Evolutionary conservation across 2,113 vertebrate species (phyloP).

Genomic region (Heteronetta atricapilla): DNA sequence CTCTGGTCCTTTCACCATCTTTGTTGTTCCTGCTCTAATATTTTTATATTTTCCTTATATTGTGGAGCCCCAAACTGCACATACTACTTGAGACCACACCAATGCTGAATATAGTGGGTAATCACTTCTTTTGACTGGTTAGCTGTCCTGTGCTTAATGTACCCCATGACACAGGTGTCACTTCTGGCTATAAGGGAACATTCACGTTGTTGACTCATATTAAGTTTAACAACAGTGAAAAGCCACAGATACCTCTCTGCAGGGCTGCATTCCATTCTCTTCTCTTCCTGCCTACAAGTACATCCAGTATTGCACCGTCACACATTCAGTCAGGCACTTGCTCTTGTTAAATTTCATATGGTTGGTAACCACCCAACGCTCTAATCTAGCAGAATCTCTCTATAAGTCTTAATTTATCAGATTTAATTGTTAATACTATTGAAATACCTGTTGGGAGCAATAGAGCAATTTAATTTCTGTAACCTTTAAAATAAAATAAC

Average conservation of each 20-base stretch:
- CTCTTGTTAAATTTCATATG: neutral
- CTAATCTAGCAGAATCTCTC: neutral
- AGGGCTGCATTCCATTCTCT: neutral
- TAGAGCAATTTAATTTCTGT: neutral
- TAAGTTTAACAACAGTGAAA: neutral
- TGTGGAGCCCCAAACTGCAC: no score
- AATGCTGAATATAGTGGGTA: no score
- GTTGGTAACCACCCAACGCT: neutral
- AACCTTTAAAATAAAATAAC: conserved; percentile 14
- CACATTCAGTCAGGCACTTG: neutral
- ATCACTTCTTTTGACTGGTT: no score
- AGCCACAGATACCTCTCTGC: neutral
- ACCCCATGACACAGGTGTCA: no score
- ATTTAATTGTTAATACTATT: neutral
- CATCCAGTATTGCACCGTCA: neutral
- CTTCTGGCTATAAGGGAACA: neutral
- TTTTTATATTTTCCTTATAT: no score
- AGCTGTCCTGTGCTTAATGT: no score
- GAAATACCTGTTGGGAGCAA: neutral
- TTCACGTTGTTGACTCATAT: neutral
- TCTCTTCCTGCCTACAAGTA: neutral
- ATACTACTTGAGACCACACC: no score
- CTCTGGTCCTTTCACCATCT: no score
- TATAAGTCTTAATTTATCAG: neutral
- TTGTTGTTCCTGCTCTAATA: no score